phyloP scores from a whole-genome alignment of 1,140 invertebrate genomes.

The Pogonomyrmex barbatus region DNA sequence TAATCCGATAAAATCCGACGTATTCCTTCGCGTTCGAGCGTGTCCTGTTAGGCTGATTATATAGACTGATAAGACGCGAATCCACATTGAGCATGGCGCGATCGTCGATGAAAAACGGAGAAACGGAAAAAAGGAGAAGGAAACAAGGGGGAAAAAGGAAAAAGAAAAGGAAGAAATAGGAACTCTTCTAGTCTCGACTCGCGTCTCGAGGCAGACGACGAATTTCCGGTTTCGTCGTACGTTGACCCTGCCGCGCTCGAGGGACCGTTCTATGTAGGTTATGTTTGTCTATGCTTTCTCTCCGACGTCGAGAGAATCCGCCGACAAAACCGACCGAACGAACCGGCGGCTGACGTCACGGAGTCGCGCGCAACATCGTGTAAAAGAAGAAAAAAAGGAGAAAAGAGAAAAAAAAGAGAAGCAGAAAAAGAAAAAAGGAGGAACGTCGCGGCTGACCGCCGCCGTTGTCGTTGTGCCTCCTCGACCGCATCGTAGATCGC shows the following conservation, averaged over 20 bases:
- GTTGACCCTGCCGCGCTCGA: slow-evolving; percentile 47
- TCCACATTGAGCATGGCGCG: neutral
- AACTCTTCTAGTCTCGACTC: slow-evolving; percentile 5
- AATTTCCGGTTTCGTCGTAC: slow-evolving; percentile 62
- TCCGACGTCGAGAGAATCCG: slow-evolving; percentile 1
- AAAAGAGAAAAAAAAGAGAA: neutral
- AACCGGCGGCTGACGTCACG: slow-evolving; percentile 44
- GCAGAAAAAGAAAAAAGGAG: neutral
- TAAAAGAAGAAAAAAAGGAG: neutral
- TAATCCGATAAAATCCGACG: slow-evolving; percentile 14
- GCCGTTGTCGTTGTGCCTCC: neutral
- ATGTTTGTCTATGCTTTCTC: slow-evolving; percentile 64
- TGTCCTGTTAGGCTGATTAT: slow-evolving; percentile 37
- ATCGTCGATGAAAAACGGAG: neutral
- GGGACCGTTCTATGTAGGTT: slow-evolving; percentile 61
- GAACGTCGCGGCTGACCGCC: neutral
- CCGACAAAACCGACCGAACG: slow-evolving; percentile 39
- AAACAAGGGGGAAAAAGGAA: no score
- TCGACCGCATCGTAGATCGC: neutral
- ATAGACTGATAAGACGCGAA: slow-evolving; percentile 13
- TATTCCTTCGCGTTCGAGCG: neutral
- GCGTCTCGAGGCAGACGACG: slow-evolving; percentile 38
- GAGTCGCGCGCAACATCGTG: neutral
- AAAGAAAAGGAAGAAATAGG: neutral
- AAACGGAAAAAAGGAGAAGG: neutral